Conservation (phyloP, 1,140 invertebrate genomes). For the Mya arenaria region DNA sequence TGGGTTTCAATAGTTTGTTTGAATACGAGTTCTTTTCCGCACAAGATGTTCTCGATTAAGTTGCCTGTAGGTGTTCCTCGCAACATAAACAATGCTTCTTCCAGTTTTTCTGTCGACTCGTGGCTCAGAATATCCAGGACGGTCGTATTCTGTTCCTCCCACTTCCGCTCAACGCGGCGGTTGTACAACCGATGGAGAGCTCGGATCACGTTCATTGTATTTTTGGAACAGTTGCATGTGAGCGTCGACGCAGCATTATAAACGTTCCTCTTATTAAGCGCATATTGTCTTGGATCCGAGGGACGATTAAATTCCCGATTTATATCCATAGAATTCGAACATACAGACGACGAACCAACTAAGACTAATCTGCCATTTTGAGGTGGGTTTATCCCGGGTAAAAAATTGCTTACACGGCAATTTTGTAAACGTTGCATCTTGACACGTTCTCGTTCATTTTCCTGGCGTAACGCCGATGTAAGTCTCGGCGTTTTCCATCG, state of each 20-base stretch:
- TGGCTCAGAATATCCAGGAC: conserved; percentile 30
- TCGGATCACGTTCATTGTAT: conserved; percentile 27
- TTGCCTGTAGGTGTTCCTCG: conserved; percentile 34
- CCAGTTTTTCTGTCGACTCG: conserved; percentile 37
- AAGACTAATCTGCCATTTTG: neutral
- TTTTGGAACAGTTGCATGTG: neutral
- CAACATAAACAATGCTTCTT: conserved; percentile 38
- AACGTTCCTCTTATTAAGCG: neutral
- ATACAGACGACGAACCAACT: conserved; percentile 46
- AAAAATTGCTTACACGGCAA: too few relatives aligned
- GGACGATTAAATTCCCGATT: neutral
- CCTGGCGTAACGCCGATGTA: neutral
- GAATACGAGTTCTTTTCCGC: neutral
- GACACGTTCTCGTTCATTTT: conserved; percentile 17
- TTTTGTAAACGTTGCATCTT: neutral
- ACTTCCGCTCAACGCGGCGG: conserved; percentile 16
- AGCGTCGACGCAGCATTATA: neutral
- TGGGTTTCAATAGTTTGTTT: too few relatives aligned
- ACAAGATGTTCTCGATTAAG: conserved; percentile 40
- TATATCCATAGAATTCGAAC: conserved; percentile 11
- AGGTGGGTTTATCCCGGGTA: neutral
- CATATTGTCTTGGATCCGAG: neutral
- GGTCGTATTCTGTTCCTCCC: conserved; percentile 15
- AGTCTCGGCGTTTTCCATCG: conserved; percentile 40
- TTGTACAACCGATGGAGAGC: conserved; percentile 43